Percentiles rank a stretch among this genome's conserved stretches.
Evolutionary conservation across 2,888 invertebrate species (phyloP).

Genomic region (Hedychridium roseum): DNA sequence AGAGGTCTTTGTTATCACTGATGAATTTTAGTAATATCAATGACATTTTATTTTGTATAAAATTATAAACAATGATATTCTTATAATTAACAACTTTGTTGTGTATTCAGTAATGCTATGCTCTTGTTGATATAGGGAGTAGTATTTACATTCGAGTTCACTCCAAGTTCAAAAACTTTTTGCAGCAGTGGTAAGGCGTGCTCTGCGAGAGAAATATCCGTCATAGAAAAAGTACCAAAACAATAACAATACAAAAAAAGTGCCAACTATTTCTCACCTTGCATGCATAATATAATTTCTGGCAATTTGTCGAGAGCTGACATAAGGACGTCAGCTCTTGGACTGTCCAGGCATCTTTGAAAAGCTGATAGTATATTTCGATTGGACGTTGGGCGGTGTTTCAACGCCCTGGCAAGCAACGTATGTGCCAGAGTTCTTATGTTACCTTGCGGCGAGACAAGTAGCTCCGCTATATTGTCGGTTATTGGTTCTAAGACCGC

Average conservation of each 20-base stretch:
- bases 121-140: slow-evolving; percentile 80
- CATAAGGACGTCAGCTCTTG: slow-evolving; percentile 80
- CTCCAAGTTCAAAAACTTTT: slow-evolving; percentile 83
- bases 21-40: slow-evolving; percentile 2
- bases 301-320: slow-evolving; percentile 83
- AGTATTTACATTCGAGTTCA: slow-evolving; percentile 80
- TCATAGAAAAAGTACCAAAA: slow-evolving; percentile 1
- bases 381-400: slow-evolving; percentile 72
- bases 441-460: slow-evolving; percentile 69
- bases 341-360: slow-evolving; percentile 82
- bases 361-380: slow-evolving; percentile 77
- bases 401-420: slow-evolving; percentile 76
- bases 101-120: slow-evolving; percentile 81
- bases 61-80: slow-evolving; percentile 25
- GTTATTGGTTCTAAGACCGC: slow-evolving; percentile 73
- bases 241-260: neutral
- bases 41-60: slow-evolving; percentile 29
- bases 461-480: slow-evolving; percentile 71
- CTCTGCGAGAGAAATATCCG: slow-evolving; percentile 66
- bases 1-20: slow-evolving; percentile 7
- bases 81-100: slow-evolving; percentile 75
- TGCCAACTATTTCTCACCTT: slow-evolving; percentile 63
- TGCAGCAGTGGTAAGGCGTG: slow-evolving; percentile 80
- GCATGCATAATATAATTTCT: slow-evolving; percentile 83
- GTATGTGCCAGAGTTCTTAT: slow-evolving; percentile 77